Evolutionary conservation across 2,888 invertebrate species (phyloP).

Genomic region (Dinocampus coccinellae): DNA sequence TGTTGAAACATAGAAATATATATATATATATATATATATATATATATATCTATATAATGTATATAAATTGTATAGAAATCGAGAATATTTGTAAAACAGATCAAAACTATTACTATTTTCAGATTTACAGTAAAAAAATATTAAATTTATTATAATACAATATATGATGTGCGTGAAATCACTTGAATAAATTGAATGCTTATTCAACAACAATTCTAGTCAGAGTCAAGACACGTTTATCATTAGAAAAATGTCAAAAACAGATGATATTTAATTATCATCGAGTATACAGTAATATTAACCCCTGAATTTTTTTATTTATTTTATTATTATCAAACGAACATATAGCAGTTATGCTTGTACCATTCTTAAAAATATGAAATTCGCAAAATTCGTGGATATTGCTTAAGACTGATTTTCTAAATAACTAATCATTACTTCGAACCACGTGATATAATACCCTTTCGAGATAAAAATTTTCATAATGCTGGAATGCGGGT

Average conservation of each 20-base stretch:
- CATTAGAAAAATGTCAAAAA: slow-evolving; percentile 59
- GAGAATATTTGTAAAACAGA: too few relatives aligned
- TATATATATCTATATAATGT: too few relatives aligned
- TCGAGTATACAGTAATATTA: background rate
- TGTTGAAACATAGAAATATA: background rate
- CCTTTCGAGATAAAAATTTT: slow-evolving; percentile 62
- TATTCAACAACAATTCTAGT: slow-evolving; percentile 17
- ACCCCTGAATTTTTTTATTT: background rate
- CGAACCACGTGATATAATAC: slow-evolving; percentile 36
- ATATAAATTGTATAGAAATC: too few relatives aligned
- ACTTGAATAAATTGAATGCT: slow-evolving; percentile 63
- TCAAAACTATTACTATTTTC: background rate
- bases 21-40: too few relatives aligned
- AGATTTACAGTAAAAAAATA: too few relatives aligned
- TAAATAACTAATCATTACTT: slow-evolving; percentile 18
- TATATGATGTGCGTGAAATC: background rate
- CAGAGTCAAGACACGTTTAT: slow-evolving; percentile 33
- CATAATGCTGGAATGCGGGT: slow-evolving; percentile 66
- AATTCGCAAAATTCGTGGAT: background rate
- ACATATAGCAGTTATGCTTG: too few relatives aligned
- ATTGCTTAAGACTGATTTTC: background rate
- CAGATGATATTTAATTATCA: slow-evolving; percentile 47
- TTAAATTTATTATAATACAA: too few relatives aligned
- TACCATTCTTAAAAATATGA: too few relatives aligned
- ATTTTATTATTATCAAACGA: background rate